phyloP scores from a whole-genome alignment of 2,797 vertebrate species.

The Lutjanus campechanus region DNA sequence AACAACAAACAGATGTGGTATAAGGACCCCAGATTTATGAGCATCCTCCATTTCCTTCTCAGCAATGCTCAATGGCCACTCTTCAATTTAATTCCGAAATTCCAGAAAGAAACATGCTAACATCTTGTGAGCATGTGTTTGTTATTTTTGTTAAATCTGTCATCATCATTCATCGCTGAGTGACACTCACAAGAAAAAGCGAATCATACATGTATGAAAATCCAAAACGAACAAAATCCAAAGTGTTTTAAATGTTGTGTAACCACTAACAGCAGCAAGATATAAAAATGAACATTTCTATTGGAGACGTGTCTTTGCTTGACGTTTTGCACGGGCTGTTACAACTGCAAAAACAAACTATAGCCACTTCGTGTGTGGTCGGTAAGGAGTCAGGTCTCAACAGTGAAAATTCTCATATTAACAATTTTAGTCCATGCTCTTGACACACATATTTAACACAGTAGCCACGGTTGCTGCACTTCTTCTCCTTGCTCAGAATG shows the following conservation, averaged over 20 bases:
- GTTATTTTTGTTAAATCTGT: constrained; percentile 13
- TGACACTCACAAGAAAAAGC: neutral
- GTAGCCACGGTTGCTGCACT: neutral
- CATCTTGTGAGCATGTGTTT: constrained; percentile 27
- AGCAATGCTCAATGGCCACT: neutral
- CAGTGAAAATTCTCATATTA: neutral
- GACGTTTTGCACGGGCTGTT: too few species aligned
- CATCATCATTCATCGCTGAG: neutral
- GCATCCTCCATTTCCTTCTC: constrained; percentile 43
- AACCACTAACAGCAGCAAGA: neutral
- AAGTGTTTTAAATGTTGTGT: too few species aligned
- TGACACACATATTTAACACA: neutral
- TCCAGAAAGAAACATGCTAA: constrained; percentile 15
- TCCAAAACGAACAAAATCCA: too few species aligned
- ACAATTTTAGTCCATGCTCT: neutral
- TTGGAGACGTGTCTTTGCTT: neutral
- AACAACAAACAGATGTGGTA: constrained; percentile 66
- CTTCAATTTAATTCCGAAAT: constrained; percentile 19
- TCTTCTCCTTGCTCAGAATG: neutral
- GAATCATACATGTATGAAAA: neutral
- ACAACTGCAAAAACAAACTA: neutral
- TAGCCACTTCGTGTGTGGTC: neutral
- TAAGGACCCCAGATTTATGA: constrained; percentile 36
- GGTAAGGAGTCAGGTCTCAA: neutral
- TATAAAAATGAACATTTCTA: neutral